Evolutionary conservation across 2,113 vertebrate species (phyloP).

Genomic region (Hyperoodon ampullatus): DNA sequence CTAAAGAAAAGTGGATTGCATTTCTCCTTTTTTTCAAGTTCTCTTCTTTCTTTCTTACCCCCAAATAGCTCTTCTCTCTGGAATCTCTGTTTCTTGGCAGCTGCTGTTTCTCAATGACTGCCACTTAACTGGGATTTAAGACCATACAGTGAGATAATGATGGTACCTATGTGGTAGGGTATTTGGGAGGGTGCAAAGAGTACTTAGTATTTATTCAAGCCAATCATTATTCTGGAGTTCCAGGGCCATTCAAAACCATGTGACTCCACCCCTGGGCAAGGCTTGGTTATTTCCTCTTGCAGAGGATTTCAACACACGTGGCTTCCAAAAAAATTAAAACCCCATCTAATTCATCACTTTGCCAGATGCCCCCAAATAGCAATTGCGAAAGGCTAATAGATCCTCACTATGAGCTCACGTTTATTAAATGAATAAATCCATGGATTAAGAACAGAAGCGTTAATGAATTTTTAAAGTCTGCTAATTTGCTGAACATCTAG

Average conservation of each 20-base stretch:
- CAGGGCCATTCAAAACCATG: neutral
- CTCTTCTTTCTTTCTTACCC: neutral
- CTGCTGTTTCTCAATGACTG: neutral
- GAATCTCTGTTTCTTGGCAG: neutral
- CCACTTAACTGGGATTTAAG: neutral
- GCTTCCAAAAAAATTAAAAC: neutral
- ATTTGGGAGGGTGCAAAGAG: neutral
- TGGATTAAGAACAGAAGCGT: neutral
- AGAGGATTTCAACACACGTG: neutral
- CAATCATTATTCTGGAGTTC: neutral
- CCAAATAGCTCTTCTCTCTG: no score
- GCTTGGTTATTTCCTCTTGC: neutral
- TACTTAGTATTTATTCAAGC: neutral
- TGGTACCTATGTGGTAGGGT: neutral
- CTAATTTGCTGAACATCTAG: neutral
- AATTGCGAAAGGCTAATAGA: neutral
- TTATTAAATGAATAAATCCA: constrained; percentile 16
- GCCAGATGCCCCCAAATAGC: neutral
- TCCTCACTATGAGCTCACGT: neutral
- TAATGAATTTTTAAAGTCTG: constrained; percentile 14
- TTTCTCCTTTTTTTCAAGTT: neutral
- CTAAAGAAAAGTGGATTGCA: neutral
- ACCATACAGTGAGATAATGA: neutral
- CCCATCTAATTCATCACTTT: neutral
- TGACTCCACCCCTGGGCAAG: neutral